These are phyloP conservation scores for Formica aserva DNA, from an alignment of 2,888 invertebrate species.

Conservation along the genomic window DNA sequence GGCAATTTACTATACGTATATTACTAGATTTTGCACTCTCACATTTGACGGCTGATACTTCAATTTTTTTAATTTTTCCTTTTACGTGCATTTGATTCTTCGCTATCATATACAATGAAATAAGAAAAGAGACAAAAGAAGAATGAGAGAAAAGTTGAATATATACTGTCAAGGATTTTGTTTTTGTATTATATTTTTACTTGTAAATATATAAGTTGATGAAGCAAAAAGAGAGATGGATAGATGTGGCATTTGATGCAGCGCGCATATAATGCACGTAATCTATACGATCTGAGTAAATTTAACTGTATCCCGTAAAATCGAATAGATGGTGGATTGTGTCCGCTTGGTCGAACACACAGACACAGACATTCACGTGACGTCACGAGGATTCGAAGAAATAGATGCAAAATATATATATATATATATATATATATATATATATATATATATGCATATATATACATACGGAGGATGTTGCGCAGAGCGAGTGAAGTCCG, in stretches of 20 bases:
- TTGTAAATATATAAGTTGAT: background rate
- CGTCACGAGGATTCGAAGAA: constrained; percentile 31
- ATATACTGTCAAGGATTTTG: background rate
- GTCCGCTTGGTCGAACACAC: constrained; percentile 1
- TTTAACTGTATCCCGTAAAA: constrained; percentile 16
- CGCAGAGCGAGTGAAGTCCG: background rate
- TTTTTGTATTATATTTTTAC: background rate
- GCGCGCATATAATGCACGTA: background rate
- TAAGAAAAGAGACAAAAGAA: background rate
- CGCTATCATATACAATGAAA: background rate
- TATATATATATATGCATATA: background rate
- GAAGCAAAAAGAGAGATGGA: background rate
- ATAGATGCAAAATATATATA: constrained; percentile 27
- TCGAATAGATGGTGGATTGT: constrained; percentile 23
- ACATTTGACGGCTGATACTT: constrained; percentile 9
- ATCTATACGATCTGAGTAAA: constrained; percentile 28
- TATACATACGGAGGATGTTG: background rate
- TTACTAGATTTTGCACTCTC: background rate
- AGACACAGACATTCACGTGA: too few relatives aligned
- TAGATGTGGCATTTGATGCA: background rate
- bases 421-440: background rate
- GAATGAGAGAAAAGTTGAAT: background rate
- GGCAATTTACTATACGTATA: background rate
- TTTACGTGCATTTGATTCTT: constrained; percentile 11
- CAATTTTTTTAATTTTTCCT: background rate